Evolutionary conservation across 2,888 invertebrate genomes (phyloP), one percentile per base, ranked within the genome.

Genomic region (Agrochola macilenta): DNA sequence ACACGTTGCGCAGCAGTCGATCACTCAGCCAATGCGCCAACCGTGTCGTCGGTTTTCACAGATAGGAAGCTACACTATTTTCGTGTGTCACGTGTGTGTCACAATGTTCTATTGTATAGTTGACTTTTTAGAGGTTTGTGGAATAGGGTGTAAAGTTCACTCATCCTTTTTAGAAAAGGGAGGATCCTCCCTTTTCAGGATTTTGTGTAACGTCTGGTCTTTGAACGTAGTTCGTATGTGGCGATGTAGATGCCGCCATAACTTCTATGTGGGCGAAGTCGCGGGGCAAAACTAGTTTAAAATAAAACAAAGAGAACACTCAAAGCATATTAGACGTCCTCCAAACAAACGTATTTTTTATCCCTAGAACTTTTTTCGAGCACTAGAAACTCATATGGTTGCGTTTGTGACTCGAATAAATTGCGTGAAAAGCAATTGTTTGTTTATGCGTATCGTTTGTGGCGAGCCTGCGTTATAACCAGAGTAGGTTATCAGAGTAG

Each of bases 401-500:
- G 49, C 11, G 71, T 73, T 39, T 76, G 70, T 76, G 71, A 65
- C 71, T 64, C 2, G 69, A 82, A 79, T 86, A 71, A 76, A 79
- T 71, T 54, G 71, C 14, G 20, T 26, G 57, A 49, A 39, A 64
- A 73, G 7, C 23, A 71, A 69, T 71, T 63, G 60, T 75, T 86
- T 79, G 54, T 83, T 73, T 65, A 43, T 69, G 58, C 17, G 58
- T 57, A 68, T 69, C 43, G 63, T 66, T 69, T 46, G 35, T 66
- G 12, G 70, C 26, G 35, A 26, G 63, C 23, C 60, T 60, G 39
- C 35, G 14, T 69, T 75, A 14, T 30, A 78, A 73, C 26, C 35
- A 61, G 70, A 70, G 43, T 79, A 72, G 70, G 86, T 84, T 86
- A 84, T 78, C 78, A 39, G 61, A 58, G 9, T 49, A n/a, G n/a